Evolutionary conservation across 2,888 invertebrate genomes (phyloP).

Genomic region (Tolmerus cingulatus): DNA sequence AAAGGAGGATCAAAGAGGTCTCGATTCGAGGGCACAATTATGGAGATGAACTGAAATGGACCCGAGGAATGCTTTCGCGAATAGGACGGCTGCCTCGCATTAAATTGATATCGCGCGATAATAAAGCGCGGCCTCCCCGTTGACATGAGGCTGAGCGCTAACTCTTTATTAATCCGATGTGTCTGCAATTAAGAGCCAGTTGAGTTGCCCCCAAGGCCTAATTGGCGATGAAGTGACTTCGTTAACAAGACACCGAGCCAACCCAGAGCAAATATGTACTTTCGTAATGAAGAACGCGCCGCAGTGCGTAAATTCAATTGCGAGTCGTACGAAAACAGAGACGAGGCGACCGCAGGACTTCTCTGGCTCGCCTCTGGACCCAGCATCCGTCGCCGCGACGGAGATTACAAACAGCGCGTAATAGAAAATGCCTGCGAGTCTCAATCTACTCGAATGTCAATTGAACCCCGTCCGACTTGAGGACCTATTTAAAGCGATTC

Average conservation of each 20-base stretch:
- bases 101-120: not conserved
- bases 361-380: not conserved
- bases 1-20: not conserved
- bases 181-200: conserved; percentile 14
- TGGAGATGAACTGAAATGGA: not conserved
- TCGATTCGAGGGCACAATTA: not conserved
- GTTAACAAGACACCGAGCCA: not conserved
- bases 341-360: not conserved
- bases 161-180: conserved; percentile 4
- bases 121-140: not conserved
- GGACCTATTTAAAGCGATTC: not conserved
- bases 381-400: not conserved
- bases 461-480: not conserved
- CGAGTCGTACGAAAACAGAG: not conserved
- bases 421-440: not conserved
- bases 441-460: not conserved
- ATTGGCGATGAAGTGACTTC: not conserved
- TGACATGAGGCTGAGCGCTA: not conserved
- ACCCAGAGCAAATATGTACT: not conserved
- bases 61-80: not conserved
- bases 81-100: not conserved
- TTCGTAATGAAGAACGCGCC: not conserved
- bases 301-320: not conserved
- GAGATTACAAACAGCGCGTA: not conserved
- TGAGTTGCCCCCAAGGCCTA: not conserved